Evolutionary conservation across 1,140 invertebrate species (phyloP), one percentile per base, ranked within the genome.

Genomic region (Reticulitermes speratus): DNA sequence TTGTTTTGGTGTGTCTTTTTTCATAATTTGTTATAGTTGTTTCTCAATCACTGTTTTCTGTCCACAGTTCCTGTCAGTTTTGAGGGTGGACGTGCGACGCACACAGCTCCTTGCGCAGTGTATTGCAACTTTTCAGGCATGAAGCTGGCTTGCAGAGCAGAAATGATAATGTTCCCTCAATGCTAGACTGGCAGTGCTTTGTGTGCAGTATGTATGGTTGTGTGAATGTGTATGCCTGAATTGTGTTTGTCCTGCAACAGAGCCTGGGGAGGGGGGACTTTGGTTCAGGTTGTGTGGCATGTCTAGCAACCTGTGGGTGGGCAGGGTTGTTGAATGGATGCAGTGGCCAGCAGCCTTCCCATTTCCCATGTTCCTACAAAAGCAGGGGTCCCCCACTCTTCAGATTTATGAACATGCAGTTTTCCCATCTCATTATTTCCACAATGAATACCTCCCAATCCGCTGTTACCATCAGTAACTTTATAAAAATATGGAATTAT

Each of bases 151-250:
- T 52, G 30, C 44, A 52, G 30, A 48, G 83, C 83, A 48, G 83
- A 52, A 84, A 25, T 45, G 65, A 75, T 84, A 84, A 84, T 84
- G 44, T 45, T 45, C 83, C 83, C 45, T 45, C 23, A 30, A n/a
- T 84, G 83, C 83, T 84, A 84, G 83, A 84, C 52, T 52, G 44
- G 25, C 83, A 84, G 83, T 84, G 83, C 83, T 25, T 59, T n/a
- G 83, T 52, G 45, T 84, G 83, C 83, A 84, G 44, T 84, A n/a
- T 84, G 44, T 44, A 21, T 84, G 83, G 12, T 6, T 14, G 65
- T 30, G 65, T 75, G 65, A 16, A 75, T 75, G 65, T 75, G 65
- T 75, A 25, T 75, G 65, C 9, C 65, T 75, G 65, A 25, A 25
- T 5, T 75, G 65, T 75, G 65, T 25, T 75, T 75, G 65, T 75